Evolutionary conservation across 2,888 invertebrate genomes (phyloP), one percentile per base, ranked within the genome.

Genomic region (Agrochola litura): DNA sequence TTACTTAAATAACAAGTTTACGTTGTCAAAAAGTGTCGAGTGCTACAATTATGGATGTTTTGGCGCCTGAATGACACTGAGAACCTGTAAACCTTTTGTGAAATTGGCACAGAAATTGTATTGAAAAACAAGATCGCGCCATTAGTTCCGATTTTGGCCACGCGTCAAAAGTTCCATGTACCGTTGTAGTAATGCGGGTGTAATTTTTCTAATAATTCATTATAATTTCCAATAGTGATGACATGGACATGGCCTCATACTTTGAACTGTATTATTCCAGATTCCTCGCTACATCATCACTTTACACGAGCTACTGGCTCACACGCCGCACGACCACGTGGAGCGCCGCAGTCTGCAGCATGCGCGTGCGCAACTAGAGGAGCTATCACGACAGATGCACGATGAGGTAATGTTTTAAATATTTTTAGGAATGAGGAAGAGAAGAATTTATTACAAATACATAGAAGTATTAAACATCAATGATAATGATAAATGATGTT

Each of bases 251-350:
- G 6, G 0, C 12, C 41, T 71, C 22, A 41, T n/a, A n/a, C 22
- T 30, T 49, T 4, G 5, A 8, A n/a, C 6, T 76, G 16, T 2
- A 22, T 67, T 12, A 54, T 63, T 93, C 64, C 94, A 99, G 99
- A 98, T 99, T 84, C 99, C 99, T 1, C 97, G 99, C 22, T 99
- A 99, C 95, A 99, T 99, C 84, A 98, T 99, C 87, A 99, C 99
- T 0, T 97, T 99, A 61, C 99, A 99, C 94, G 99, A 99, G 94
- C 96, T 99, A 30, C 95, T 99, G 82, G 99, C 99, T 10, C 99
- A 99, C 95, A 99, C 99, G 0, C 99, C 99, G 0, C 98, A 99
- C 94, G 98, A 99, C 95, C 99, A 99, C 95, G 99, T 99, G 75
- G 99, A 99, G 95, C 97, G 99, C 25, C 98, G 98, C 93, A 98